A percentile compares a stretch with the other conserved stretches of the same genome.
phyloP scores from a whole-genome alignment of 2,888 invertebrate genomes.

The Eubasilissa splendida region DNA sequence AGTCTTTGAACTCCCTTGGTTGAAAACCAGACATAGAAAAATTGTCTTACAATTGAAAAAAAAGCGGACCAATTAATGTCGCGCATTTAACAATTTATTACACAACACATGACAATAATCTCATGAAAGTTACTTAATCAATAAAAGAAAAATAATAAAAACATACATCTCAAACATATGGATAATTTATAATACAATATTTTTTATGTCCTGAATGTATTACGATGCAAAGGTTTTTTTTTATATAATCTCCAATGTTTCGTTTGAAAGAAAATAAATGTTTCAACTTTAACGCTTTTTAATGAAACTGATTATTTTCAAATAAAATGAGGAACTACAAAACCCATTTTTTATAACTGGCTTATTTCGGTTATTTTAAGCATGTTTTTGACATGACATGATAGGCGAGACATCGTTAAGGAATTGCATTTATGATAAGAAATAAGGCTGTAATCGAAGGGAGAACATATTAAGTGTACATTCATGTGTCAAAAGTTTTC shows the following conservation, averaged over 20 bases:
- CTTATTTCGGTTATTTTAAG: too few species aligned
- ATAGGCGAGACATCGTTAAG: too few species aligned
- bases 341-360: too few species aligned
- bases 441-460: too few species aligned
- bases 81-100: conserved; percentile 1
- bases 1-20: conserved; percentile 39
- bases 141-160: conserved; percentile 18
- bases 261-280: neutral
- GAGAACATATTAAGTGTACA: too few species aligned
- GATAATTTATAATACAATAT: conserved; percentile 10
- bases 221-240: neutral
- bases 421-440: too few species aligned
- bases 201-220: neutral
- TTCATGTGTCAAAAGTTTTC: too few species aligned
- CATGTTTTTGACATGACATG: too few species aligned
- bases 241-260: neutral
- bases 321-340: too few species aligned
- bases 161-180: conserved; percentile 14
- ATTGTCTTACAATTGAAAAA: conserved; percentile 15
- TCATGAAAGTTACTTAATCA: conserved; percentile 11
- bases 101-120: conserved; percentile 11
- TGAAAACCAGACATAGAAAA: conserved; percentile 28
- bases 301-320: too few species aligned
- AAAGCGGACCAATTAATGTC: neutral
- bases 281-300: neutral